A percentile compares a stretch with the other conserved stretches of the same genome.
Evolutionary conservation across 2,113 vertebrate species (phyloP).

Genomic region (Motacilla tschutschensis): DNA sequence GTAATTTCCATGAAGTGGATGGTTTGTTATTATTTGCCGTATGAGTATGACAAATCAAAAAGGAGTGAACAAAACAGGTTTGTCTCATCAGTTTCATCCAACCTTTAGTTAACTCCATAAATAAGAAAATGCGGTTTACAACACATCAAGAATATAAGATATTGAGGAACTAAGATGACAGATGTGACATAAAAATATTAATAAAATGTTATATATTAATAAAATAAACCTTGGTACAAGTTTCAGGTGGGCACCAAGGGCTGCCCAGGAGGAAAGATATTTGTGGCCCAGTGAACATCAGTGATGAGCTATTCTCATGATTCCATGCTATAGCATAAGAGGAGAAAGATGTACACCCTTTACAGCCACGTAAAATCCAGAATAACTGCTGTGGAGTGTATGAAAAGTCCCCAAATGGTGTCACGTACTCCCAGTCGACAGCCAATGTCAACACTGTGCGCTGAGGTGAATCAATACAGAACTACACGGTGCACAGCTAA

Average conservation of each 20-base stretch:
- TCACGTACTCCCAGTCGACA: background rate
- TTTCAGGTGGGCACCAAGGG: background rate
- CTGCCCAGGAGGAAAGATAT: background rate
- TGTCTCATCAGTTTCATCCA: background rate
- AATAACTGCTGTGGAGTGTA: background rate
- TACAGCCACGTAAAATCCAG: background rate
- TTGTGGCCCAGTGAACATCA: background rate
- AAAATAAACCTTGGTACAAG: background rate
- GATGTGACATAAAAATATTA: background rate
- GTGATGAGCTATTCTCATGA: background rate
- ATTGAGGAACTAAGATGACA: background rate
- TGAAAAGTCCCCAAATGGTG: background rate
- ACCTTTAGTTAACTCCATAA: background rate
- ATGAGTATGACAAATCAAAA: background rate
- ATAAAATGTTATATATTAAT: background rate
- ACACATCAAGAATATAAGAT: background rate
- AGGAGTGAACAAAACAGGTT: background rate
- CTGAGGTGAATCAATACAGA: background rate
- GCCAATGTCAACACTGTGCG: background rate
- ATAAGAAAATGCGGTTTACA: background rate
- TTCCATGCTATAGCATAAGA: background rate
- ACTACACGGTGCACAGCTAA: fast-evolving
- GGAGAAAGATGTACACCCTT: background rate
- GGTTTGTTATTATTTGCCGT: background rate
- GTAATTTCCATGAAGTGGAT: background rate